Evolutionary conservation across 1,140 invertebrate species (phyloP), one percentile per base, ranked within the genome.

Genomic region (Diabrotica virgifera): DNA sequence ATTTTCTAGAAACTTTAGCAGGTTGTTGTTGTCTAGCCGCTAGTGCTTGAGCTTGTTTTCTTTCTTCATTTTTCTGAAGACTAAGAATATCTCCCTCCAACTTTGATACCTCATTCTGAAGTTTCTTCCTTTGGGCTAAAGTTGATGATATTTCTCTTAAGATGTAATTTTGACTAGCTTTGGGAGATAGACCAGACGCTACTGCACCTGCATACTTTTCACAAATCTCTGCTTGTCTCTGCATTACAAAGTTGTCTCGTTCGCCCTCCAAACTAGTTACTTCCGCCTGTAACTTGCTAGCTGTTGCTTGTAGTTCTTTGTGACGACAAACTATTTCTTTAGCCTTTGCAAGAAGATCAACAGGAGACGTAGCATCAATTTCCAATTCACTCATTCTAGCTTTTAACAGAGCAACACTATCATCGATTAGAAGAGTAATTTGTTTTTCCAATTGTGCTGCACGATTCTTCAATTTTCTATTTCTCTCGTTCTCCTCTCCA

Each of bases 261-360:
- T 91, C 90, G 65, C 83, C 84, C 78, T 92, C 90, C 65, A 89
- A 78, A 68, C 70, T 74, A 7, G 69, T 80, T 52, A 96, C 93
- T 82, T 95, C 89, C 13, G 86, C 84, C 74, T 95, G 91, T 51
- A 96, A 80, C 75, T 89, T 90, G 72, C 88, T 89, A 0, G 90
- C 91, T 79, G 93, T 91, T 52, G 89, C 88, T 81, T 96, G 93
- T 13, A 96, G 80, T 73, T 96, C 93, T 77, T 95, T 96, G 75
- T 97, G 94, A 46, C 91, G 82, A 52, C 92, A 85, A 6, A 96
- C 93, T 70, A 97, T 97, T 80, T 95, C 92, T 79, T 96, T 96
- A 36, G 94, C 93, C 79, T 95, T 94, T 1, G 89, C 87, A 9
- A 96, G 82, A 57, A 97, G 82, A 79, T 96, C 94, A 38, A 90